phyloP scores from a whole-genome alignment of 2,113 vertebrate genomes.

The Megaceryle torquata region DNA sequence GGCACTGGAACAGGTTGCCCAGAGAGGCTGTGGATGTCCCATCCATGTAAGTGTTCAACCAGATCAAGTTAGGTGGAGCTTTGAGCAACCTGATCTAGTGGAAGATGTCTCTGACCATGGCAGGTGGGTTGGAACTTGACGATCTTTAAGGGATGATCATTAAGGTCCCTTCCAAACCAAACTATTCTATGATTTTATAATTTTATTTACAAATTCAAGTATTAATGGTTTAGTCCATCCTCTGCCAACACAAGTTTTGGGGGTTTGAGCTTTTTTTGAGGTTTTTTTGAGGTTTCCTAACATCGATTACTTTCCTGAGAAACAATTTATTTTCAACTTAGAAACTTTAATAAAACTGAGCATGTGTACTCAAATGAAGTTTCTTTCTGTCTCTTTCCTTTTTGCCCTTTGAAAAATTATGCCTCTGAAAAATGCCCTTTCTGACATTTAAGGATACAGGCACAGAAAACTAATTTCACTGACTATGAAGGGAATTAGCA shows the following conservation, averaged over 20 bases:
- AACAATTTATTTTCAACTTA: neutral
- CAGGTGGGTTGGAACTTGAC: neutral
- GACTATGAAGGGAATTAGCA: neutral
- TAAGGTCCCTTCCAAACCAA: neutral
- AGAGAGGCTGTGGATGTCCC: too few species aligned
- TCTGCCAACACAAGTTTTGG: neutral
- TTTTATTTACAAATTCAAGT: neutral
- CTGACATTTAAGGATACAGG: neutral
- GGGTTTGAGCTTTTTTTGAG: neutral
- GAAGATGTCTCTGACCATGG: too few species aligned
- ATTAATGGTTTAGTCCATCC: neutral
- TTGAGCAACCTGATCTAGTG: neutral
- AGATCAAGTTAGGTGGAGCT: too few species aligned
- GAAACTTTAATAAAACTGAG: neutral
- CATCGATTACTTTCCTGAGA: neutral
- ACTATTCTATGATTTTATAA: neutral
- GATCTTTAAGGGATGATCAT: neutral
- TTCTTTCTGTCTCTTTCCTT: neutral
- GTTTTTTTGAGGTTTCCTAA: neutral
- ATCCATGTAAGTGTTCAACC: too few species aligned
- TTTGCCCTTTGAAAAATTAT: neutral
- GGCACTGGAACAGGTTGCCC: too few species aligned
- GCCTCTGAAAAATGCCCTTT: neutral
- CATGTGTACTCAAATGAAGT: neutral
- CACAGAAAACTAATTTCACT: neutral